phyloP scores from a whole-genome alignment of 2,888 invertebrate species.

The Polyploca ridens region DNA sequence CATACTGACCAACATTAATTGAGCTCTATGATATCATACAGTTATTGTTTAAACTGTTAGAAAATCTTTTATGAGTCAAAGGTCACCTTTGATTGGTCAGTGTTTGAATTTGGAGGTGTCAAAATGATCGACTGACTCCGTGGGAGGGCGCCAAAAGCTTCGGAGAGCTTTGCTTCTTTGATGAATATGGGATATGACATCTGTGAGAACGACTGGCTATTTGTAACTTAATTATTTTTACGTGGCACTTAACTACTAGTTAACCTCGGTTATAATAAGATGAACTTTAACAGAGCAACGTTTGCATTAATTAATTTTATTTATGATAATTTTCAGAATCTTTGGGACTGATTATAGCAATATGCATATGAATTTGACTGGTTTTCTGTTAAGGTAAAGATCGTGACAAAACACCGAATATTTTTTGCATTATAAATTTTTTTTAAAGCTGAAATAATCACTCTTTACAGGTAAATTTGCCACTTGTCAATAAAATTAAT shows the following conservation, averaged over 20 bases:
- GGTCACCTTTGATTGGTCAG: conserved; percentile 39
- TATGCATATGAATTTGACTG: no score
- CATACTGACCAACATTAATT: conserved; percentile 24
- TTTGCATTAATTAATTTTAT: no score
- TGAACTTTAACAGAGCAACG: no score
- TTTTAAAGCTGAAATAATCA: background rate
- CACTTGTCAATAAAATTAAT: background rate
- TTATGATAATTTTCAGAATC: no score
- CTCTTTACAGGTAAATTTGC: background rate
- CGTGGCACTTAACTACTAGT: background rate
- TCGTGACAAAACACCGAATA: no score
- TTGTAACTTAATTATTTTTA: background rate
- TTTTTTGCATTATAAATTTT: no score
- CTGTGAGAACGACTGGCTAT: background rate
- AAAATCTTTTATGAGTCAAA: conserved; percentile 28
- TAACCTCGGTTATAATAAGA: no score
- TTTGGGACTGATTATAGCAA: no score
- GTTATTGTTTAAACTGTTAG: conserved; percentile 11
- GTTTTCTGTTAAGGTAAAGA: no score
- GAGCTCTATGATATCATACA: conserved; percentile 19
- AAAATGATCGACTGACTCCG: conserved; percentile 48
- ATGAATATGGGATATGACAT: conserved; percentile 17
- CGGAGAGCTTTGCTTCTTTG: conserved; percentile 30
- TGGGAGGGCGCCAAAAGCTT: conserved; percentile 46
- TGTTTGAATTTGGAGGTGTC: conserved; percentile 42